Percentiles rank a stretch among this genome's conserved stretches.
Evolutionary conservation across 92 coral and sea anemone genomes (phyloP).

Genomic region (Chrysogorgia sp.): DNA sequence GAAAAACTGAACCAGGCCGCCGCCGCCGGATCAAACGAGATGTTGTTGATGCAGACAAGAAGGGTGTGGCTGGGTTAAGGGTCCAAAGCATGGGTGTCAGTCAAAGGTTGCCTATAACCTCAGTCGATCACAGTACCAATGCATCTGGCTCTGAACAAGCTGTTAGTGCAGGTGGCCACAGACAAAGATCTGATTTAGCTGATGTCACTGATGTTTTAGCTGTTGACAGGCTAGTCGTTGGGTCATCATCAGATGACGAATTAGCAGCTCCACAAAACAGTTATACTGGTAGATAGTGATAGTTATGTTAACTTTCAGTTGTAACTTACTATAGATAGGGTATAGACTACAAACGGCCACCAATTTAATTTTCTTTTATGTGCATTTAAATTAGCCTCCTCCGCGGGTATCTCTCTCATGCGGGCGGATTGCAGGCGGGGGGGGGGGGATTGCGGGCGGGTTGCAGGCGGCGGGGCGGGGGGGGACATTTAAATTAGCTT

Average conservation of each 20-base stretch:
- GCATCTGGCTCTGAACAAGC: neutral
- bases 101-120: neutral
- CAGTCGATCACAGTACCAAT: neutral
- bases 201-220: neutral
- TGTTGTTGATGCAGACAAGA: slow-evolving; percentile 83
- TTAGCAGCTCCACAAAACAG: neutral
- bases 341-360: too few relatives aligned
- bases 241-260: slow-evolving; percentile 1
- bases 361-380: too few relatives aligned
- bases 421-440: too few relatives aligned
- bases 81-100: neutral
- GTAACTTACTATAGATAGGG: neutral
- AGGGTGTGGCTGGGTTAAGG: slow-evolving; percentile 92
- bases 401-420: too few relatives aligned
- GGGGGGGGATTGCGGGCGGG: too few relatives aligned
- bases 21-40: slow-evolving; percentile 91
- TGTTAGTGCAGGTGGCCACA: neutral
- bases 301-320: too few relatives aligned
- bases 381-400: too few relatives aligned
- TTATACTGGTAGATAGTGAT: neutral
- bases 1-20: slow-evolving; percentile 95
- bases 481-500: too few relatives aligned
- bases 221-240: neutral
- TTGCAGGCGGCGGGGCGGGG: too few relatives aligned
- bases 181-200: neutral